Evolutionary conservation across 2,888 invertebrate species (phyloP).

Genomic region (Nomada goodeniana): DNA sequence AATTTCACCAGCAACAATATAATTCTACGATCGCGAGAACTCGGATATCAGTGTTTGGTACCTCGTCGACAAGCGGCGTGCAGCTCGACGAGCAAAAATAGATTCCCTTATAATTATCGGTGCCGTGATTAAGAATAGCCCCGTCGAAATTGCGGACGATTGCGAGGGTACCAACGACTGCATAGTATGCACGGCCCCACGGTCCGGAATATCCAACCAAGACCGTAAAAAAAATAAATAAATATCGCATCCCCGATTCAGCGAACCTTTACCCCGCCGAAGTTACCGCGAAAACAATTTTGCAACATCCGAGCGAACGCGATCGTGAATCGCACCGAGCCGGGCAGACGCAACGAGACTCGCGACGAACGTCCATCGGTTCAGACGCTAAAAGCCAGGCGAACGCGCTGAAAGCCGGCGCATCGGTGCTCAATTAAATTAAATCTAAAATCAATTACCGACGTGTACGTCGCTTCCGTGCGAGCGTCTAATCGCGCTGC

Average conservation of each 20-base stretch:
- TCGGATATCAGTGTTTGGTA: not conserved
- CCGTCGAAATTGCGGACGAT: not conserved
- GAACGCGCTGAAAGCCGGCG: conserved; percentile 56
- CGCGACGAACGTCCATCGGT: conserved; percentile 8
- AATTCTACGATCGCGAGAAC: no score
- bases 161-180: not conserved
- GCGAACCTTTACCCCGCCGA: not conserved
- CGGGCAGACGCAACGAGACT: conserved; percentile 27
- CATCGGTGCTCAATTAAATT: conserved; percentile 64
- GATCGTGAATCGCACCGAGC: conserved; percentile 33
- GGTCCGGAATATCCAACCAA: not conserved
- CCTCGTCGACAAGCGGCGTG: not conserved
- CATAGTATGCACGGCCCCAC: not conserved
- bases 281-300: conserved; percentile 32
- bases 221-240: no score
- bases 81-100: not conserved
- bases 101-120: conserved; percentile 7
- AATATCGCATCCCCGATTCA: not conserved
- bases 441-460: conserved; percentile 69
- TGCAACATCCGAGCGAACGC: conserved; percentile 28
- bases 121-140: not conserved
- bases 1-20: no score
- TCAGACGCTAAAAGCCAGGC: conserved; percentile 39
- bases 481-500: conserved; percentile 44
- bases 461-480: conserved; percentile 53